A percentile compares a stretch with the other conserved stretches of the same genome.
Evolutionary conservation across 2,797 vertebrate species (phyloP).

Genomic region (Lepus townsendii): DNA sequence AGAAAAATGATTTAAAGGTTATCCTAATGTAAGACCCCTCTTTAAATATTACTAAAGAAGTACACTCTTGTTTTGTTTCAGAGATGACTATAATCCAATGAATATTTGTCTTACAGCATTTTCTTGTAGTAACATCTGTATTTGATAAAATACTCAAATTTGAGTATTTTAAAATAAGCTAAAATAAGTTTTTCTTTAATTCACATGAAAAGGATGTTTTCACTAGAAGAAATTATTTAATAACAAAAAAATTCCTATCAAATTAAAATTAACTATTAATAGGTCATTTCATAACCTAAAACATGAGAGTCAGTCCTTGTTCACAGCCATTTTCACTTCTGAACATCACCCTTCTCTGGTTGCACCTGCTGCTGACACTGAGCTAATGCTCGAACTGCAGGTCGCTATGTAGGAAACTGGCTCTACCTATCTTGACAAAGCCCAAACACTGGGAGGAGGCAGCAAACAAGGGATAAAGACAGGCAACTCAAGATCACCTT

Average conservation of each 20-base stretch:
- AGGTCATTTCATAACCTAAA: background rate
- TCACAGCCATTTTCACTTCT: background rate
- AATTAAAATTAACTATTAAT: slow-evolving; percentile 11
- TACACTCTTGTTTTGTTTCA: slow-evolving; percentile 50
- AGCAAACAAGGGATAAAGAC: background rate
- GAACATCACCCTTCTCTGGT: background rate
- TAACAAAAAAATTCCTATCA: background rate
- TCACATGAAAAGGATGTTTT: slow-evolving; percentile 4
- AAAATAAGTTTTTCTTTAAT: background rate
- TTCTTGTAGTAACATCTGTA: slow-evolving; percentile 6
- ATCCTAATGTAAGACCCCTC: slow-evolving; percentile 59
- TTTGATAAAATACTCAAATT: slow-evolving; percentile 54
- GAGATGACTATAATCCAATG: slow-evolving; percentile 22
- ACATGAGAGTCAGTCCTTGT: background rate
- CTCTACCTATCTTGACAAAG: background rate
- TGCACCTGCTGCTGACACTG: background rate
- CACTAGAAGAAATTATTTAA: slow-evolving; percentile 23
- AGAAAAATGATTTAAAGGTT: slow-evolving; percentile 28
- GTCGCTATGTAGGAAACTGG: background rate
- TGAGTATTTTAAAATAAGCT: slow-evolving; percentile 11
- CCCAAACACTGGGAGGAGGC: background rate
- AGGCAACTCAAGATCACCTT: background rate
- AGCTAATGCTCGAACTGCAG: background rate
- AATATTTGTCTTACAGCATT: slow-evolving; percentile 35
- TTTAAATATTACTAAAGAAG: slow-evolving; percentile 67